These are phyloP conservation scores for Gila robusta DNA, from an alignment of 2,797 vertebrate species.

Conservation along the genomic window DNA sequence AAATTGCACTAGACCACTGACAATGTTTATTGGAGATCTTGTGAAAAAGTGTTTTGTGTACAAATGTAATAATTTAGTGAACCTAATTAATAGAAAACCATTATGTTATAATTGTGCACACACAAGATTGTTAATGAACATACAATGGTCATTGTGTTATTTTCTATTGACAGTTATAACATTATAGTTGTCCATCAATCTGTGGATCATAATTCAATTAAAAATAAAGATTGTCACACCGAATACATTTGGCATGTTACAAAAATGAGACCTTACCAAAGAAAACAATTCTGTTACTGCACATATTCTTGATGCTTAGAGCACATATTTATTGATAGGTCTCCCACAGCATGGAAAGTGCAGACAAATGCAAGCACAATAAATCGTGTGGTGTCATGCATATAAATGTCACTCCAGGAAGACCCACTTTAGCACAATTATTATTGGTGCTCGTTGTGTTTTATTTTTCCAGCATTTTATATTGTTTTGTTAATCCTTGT, in stretches of 20 bases:
- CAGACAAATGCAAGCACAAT: neutral
- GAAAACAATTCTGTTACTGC: neutral
- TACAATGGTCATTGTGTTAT: neutral
- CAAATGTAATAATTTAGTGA: neutral
- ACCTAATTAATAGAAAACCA: neutral
- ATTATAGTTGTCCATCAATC: neutral
- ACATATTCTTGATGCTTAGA: neutral
- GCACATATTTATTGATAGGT: slow-evolving; percentile 9
- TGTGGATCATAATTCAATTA: neutral
- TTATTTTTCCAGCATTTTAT: slow-evolving; percentile 65
- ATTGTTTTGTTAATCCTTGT: slow-evolving; percentile 66
- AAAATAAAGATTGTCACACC: neutral
- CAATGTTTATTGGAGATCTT: neutral
- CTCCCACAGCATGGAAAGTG: neutral
- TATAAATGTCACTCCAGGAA: neutral
- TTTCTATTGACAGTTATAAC: neutral
- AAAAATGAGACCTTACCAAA: neutral
- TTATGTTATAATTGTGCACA: neutral
- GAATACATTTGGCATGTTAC: neutral
- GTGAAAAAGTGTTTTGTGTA: neutral
- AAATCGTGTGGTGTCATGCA: neutral
- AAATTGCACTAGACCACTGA: slow-evolving; percentile 14
- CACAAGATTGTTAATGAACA: neutral
- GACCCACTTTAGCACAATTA: slow-evolving; percentile 54
- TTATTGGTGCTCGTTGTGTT: slow-evolving; percentile 64